Base-by-base conservation (phyloP, 2,113 vertebrate genomes). In the Lucifuga dentata region DNA sequence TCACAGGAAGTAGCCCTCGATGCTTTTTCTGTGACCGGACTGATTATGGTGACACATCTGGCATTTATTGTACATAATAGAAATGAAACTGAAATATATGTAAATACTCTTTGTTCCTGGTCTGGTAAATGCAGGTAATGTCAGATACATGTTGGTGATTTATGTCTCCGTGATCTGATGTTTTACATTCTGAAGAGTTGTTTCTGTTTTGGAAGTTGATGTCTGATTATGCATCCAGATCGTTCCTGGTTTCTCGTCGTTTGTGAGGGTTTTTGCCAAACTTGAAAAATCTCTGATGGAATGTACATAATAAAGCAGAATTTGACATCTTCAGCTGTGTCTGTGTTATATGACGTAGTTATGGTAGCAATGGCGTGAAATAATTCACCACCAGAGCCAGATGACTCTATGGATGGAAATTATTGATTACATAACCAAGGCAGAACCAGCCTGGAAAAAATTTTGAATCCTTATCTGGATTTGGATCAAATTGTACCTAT, bases 291-390 rank as follows among this genome's bases (percentile, higher is more conserved):
- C 81, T 80, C 50, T 65, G 75, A 82, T 43, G 46, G 84, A 68
- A 11, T 86, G 86, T 85, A 81, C 21, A 84, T 71, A 83, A 79
- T 77, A 83, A 86, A 87, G 48, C 24, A 19, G 50, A 68, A 59
- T 71, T 19, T 36, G 51, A 19, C 51, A 36, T 19, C 63, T 71
- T 32, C 59, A 66, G 32, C 3, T 24, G 21, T 29, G 39, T 65
- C 64, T 68, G 26, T 3, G 26, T 29, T 7, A 7, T 3, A 29
- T 29, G 26, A 29, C 26, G 26, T 7, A 29, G 3, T 3, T 29
- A 7, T 29, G 26, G 3, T 3, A 29, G 26, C 26, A 29, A 7
- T 29, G 26, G 7, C 26, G n/a, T 7, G 26, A 29, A 7, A 29
- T 11, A n/a, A 26, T 33, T 10, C 5, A n/a, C 33, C 45, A 24